Evolutionary conservation across 2,797 vertebrate genomes (phyloP), one percentile per base, ranked within the genome.

Genomic region (Perodicticus potto): DNA sequence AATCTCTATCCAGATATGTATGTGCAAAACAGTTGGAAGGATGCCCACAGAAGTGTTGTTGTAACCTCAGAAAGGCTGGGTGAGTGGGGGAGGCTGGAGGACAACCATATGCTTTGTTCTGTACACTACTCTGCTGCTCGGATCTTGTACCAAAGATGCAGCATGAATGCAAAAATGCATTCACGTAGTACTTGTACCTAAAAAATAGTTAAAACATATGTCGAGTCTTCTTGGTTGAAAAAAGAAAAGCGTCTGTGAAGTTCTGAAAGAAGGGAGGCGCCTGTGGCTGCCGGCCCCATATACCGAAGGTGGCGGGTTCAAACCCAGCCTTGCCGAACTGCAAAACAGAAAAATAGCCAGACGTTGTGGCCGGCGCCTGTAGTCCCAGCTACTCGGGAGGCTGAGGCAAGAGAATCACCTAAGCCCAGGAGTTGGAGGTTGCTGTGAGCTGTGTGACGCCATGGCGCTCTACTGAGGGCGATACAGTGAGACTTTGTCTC

Each of bases 141-240:
- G 72, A 91, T 78, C 59, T 91, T 93, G 69, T 82, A 83, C 69
- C 72, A 92, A 69, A 61, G 40, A 40, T 40, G 40, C 40, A 40
- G 40, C 40, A 40, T 40, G 40, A 40, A 40, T 40, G 40, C 40
- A 90, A 94, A 88, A 94, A 94, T 22, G n/a, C 40, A 93, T 57
- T 73, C 65, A 86, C 22, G 37, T 29, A 91, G 59, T 19, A 76
- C 76, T 96, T 91, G 34, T 85, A 92, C 37, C 65, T 57, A 43
- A 81, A 86, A 73, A 77, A 88, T 29, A 67, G 53, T 80, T 80
- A 67, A 80, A 82, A 83, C 40, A 82, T 3, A 59, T 23, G 69
- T 78, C n/a, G 40, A 45, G 20, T 25, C 19, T 80, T 93, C 93
- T 89, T 80, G 81, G 89, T 59, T 72, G 81, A 95, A 96, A 97